Base-by-base conservation (phyloP, 2,888 invertebrate species). In the Matsumyia berberina region DNA sequence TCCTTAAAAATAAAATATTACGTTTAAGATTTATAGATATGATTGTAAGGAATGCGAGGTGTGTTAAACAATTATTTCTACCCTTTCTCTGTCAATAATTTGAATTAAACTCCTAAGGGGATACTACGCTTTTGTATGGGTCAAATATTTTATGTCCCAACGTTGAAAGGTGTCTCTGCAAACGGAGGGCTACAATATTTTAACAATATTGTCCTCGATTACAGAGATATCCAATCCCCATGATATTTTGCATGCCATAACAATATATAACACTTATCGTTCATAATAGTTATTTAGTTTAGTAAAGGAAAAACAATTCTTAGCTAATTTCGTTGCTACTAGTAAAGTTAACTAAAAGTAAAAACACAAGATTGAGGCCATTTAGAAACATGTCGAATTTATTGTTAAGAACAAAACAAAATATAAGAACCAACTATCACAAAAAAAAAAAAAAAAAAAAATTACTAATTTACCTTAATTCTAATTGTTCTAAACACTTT, bases 331-430 rank as follows among this genome's bases (percentile, higher is more conserved):
- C 8, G 31, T 53, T 29, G 31, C 15, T 31, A 53, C n/a, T 57
- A 11, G 19, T 2, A 57, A 19, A 49, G 15, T 9, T 44, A 17
- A 60, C 29, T 51, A 5, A 55, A 17, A 55, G 0, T n/a, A 19
- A 33, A 19, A 33, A 29, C 24, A 1, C 24, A 24, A 24, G 33
- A 29, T 49, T 29, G 58, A 51, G 51, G 60, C 60, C 60, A 51
- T 33, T 70, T 60, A 33, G 44, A 44, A 73, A 73, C 53, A 24
- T 57, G 57, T 49, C 74, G 74, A 74, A 66, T 74, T 74, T 74
- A 74, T 57, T 66, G 74, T 74, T 74, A 46, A 49, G 29, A 74
- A 55, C 64, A 64, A 74, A 73, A 42, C 24, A 17, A 11, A 58
- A 49, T 6, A 1, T 42, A 44, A 44, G 31, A 57, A 74, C 64